Base-by-base conservation (phyloP, 2,888 invertebrate species). In the Parnassius mnemosyne region DNA sequence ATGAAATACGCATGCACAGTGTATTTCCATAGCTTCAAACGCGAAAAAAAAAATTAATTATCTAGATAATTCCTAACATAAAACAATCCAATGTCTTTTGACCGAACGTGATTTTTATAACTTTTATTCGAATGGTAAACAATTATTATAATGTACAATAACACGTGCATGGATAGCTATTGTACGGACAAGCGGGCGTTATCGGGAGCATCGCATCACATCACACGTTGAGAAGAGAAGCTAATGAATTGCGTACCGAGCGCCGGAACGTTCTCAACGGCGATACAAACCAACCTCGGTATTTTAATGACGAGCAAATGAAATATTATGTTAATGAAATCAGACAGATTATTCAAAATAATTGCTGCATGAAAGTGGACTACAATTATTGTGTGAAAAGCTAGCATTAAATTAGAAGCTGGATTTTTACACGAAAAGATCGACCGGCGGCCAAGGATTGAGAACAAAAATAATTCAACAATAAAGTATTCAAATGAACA, bases 291-390 rank as follows among this genome's bases (percentile, higher is more conserved):
- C 13, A 47, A 47, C 13, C 47, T 13, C 47, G 72, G 71, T 66
- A 73, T 71, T 73, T 72, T 72, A 71, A 73, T 69, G 71, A 72
- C 63, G 42, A 59, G 54, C 66, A 47, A 47, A 47, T 47, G 61
- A 68, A 66, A 68, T 70, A 73, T 71, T 70, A 73, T 71, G 71
- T 63, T 71, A 72, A 72, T 72, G 65, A 63, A 67, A 71, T 69
- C 65, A 62, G 67, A 56, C 50, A 62, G 65, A 65, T 70, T 68
- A 71, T 73, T 72, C 70, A 63, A 66, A 71, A 71, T 72, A 68
- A 61, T 61, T 63, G 60, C 55, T 60, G 53, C 60, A 56, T 58
- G 63, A 60, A 47, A 16, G 47, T 13, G 53, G 60, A 49, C 57
- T 60, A 43, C 57, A 60, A 63, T 63, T 63, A 63, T 53, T 63